Evolutionary conservation across 2,888 invertebrate genomes (phyloP).

Genomic region (Callyntrura guangdongensis): DNA sequence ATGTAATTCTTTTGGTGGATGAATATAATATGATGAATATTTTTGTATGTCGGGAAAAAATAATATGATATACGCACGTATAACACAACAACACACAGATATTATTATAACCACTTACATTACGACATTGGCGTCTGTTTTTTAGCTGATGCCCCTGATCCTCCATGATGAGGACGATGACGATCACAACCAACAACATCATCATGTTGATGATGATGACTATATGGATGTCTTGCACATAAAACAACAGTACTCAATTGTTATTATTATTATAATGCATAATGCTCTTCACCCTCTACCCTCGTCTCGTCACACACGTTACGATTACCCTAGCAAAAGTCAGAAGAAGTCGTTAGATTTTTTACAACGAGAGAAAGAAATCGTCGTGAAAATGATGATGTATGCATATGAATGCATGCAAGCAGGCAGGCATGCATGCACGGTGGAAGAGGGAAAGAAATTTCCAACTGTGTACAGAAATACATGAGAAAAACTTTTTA

Average conservation of each 20-base stretch:
- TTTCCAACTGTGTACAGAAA: conserved; percentile 48
- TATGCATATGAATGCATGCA: neutral
- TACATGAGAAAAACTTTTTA: conserved; percentile 44
- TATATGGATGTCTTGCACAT: conserved; percentile 72
- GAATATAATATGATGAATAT: neutral
- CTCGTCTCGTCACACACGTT: conserved; percentile 36
- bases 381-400: conserved; percentile 3
- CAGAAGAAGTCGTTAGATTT: conserved; percentile 55
- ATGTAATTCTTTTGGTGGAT: conserved; percentile 23
- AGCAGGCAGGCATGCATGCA: neutral
- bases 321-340: conserved; percentile 50
- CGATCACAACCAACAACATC: conserved; percentile 21
- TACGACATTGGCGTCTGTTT: conserved; percentile 59
- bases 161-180: conserved; percentile 43
- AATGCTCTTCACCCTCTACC: conserved; percentile 61
- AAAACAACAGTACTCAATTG: conserved; percentile 72
- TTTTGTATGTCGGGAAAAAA: neutral
- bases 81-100: neutral
- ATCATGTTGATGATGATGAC: conserved; percentile 61
- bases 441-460: conserved; percentile 46
- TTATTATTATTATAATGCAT: conserved; percentile 67
- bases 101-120: conserved; percentile 31
- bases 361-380: conserved; percentile 56
- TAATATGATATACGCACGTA: neutral
- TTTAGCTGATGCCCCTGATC: conserved; percentile 52